A percentile compares a stretch with the other conserved stretches of the same genome.
phyloP scores from a whole-genome alignment of 1,140 invertebrate species.

The Samia ricini region DNA sequence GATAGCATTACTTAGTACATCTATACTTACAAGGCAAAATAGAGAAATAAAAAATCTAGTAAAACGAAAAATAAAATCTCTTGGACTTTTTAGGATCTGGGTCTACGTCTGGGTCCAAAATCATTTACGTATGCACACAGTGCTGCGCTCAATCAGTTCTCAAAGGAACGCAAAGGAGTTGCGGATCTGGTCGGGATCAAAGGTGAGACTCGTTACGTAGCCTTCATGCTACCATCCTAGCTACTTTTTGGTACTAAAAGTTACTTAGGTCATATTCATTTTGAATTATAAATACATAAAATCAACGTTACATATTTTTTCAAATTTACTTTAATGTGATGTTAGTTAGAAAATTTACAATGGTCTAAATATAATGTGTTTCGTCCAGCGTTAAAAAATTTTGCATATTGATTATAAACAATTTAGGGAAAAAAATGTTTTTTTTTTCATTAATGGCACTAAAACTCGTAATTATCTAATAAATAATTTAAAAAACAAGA shows the following conservation, averaged over 20 bases:
- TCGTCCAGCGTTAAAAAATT: no score
- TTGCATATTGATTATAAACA: no score
- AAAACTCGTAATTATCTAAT: no score
- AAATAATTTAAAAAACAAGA: no score
- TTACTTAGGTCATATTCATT: background rate
- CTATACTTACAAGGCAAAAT: no score
- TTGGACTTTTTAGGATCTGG: background rate
- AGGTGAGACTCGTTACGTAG: constrained; percentile 49
- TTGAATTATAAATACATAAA: background rate
- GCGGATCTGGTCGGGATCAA: constrained; percentile 50
- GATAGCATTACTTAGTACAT: no score
- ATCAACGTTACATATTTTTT: no score
- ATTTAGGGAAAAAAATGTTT: no score
- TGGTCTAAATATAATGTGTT: no score
- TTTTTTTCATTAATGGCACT: no score
- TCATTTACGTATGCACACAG: constrained; percentile 61
- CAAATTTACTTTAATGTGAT: no score
- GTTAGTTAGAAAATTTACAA: no score
- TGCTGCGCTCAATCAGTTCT: constrained; percentile 62
- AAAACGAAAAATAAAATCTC: background rate
- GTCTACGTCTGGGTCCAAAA: background rate
- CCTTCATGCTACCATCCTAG: background rate
- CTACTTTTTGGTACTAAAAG: background rate
- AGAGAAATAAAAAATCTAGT: background rate
- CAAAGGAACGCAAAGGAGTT: constrained; percentile 50